Conservation (phyloP, 2,113 vertebrate genomes). For the Grallaria varia region DNA sequence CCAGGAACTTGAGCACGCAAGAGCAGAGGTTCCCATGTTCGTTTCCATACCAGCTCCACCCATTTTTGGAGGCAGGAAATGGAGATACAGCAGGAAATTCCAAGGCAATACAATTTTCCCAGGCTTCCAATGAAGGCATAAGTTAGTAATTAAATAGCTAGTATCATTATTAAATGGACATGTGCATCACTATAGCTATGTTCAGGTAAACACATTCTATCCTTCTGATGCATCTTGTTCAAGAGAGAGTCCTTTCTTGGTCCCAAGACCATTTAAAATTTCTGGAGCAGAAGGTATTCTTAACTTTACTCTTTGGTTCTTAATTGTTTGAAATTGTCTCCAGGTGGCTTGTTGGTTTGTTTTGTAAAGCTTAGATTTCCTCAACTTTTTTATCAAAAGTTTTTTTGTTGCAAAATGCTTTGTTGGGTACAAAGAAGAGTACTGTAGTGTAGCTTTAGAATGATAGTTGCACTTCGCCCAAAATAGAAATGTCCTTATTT, state of each 20-base stretch:
- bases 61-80: not conserved
- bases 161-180: not conserved
- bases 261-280: not conserved
- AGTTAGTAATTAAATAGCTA: not conserved
- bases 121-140: not conserved
- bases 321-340: not conserved
- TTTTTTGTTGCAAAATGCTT: not conserved
- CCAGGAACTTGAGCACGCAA: not conserved
- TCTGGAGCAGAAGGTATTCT: not conserved
- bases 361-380: not conserved
- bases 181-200: not conserved
- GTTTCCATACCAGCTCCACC: not conserved
- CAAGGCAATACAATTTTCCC: not conserved
- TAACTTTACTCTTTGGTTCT: not conserved
- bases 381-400: not conserved
- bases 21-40: not conserved
- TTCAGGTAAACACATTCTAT: not conserved
- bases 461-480: not conserved
- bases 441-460: not conserved
- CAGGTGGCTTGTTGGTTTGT: not conserved
- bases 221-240: not conserved
- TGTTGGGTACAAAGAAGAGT: not conserved
- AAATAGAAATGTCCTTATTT: not conserved
- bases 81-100: not conserved
- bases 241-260: not conserved